Evolutionary conservation across 1,140 invertebrate genomes (phyloP).

Genomic region (Diprion similis): DNA sequence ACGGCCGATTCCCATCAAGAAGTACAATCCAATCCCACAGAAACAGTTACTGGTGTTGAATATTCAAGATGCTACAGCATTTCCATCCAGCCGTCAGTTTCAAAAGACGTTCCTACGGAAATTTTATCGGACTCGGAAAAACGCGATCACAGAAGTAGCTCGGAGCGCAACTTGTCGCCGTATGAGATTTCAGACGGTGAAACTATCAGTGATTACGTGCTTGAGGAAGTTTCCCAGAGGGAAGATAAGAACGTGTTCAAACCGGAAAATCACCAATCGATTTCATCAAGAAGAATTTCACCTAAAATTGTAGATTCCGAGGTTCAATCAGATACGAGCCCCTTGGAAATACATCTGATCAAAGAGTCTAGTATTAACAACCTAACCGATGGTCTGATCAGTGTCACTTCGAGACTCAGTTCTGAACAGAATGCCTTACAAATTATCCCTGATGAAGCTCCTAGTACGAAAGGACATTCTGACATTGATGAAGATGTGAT

Average conservation of each 20-base stretch:
- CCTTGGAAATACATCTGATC: too few relatives aligned
- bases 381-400: not conserved
- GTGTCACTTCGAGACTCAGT: not conserved
- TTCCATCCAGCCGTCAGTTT: too few relatives aligned
- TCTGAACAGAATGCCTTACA: not conserved
- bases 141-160: too few relatives aligned
- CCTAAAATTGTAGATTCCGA: not conserved
- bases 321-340: too few relatives aligned
- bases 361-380: not conserved
- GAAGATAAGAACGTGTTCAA: not conserved
- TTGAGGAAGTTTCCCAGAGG: too few relatives aligned
- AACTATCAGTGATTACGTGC: too few relatives aligned
- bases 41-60: not conserved
- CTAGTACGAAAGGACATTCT: not conserved
- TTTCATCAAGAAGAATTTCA: not conserved
- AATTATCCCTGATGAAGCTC: constrained; percentile 3
- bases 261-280: not conserved
- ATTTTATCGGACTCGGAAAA: too few relatives aligned
- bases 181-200: too few relatives aligned
- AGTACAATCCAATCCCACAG: not conserved
- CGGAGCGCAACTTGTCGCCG: too few relatives aligned
- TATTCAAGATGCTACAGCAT: not conserved
- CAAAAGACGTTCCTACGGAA: too few relatives aligned
- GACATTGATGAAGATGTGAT: constrained; percentile 12
- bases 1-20: not conserved